These are phyloP conservation scores for Ictidomys tridecemlineatus DNA, from an alignment of 2,113 vertebrate species.

Conservation along the genomic window DNA sequence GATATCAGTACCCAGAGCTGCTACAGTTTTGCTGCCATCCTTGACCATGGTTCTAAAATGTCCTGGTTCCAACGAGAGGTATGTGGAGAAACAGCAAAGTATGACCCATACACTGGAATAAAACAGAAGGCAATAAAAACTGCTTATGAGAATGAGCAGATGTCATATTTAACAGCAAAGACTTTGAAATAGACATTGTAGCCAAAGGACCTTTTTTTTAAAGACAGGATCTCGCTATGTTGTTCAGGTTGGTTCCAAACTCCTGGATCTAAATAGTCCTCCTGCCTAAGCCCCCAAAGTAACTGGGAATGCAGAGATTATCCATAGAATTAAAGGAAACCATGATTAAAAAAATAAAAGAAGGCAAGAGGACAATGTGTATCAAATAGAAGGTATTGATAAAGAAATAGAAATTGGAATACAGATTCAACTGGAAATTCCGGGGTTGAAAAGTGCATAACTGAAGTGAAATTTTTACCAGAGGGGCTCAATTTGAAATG, in stretches of 20 bases:
- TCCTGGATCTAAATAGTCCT: too few relatives aligned
- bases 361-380: neutral
- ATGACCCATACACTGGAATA: neutral
- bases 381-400: neutral
- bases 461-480: neutral
- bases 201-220: neutral
- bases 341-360: neutral
- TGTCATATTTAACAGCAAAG: neutral
- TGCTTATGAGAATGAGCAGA: neutral
- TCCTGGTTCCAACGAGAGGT: neutral
- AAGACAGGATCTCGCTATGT: too few relatives aligned
- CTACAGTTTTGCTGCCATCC: neutral
- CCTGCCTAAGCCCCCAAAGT: neutral
- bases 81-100: neutral
- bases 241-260: too few relatives aligned
- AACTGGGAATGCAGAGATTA: neutral
- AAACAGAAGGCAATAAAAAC: neutral
- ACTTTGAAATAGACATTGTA: neutral
- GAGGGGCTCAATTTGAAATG: neutral
- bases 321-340: neutral
- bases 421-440: neutral
- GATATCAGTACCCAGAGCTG: neutral
- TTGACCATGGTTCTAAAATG: neutral
- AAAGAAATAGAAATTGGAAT: neutral
- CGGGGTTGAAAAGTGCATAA: neutral